Evolutionary conservation across 1,140 invertebrate species (phyloP).

Genomic region (Popillia japonica): DNA sequence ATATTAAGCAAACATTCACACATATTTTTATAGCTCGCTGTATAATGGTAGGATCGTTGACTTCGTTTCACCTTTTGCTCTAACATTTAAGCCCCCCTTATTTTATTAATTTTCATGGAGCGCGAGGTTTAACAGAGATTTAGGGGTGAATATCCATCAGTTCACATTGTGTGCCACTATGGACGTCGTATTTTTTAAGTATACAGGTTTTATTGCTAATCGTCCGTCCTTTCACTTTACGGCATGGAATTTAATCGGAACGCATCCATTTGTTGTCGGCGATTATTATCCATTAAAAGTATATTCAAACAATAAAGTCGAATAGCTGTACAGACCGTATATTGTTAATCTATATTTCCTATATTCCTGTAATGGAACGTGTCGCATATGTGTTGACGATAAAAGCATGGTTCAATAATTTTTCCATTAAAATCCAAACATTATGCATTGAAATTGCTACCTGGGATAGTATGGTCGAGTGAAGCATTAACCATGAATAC

Average conservation of each 20-base stretch:
- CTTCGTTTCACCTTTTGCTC: background rate
- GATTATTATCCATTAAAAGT: constrained; percentile 31
- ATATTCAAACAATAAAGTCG: constrained; percentile 18
- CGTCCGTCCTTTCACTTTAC: background rate
- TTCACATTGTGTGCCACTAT: background rate
- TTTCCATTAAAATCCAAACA: constrained; percentile 24
- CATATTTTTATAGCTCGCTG: too few species aligned
- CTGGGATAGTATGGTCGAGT: background rate
- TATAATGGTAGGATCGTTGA: too few species aligned
- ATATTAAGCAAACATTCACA: too few species aligned
- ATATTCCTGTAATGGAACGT: background rate
- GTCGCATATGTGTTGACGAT: constrained; percentile 6
- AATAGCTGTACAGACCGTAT: background rate
- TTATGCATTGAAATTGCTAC: background rate
- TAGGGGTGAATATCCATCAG: constrained; percentile 3
- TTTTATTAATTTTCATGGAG: background rate
- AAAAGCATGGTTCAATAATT: constrained; percentile 12
- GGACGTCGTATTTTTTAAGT: background rate
- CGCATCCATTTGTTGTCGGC: constrained; percentile 17
- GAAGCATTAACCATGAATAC: background rate
- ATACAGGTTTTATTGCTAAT: constrained; percentile 14
- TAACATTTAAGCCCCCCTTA: background rate
- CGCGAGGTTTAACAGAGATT: background rate
- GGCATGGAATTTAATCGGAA: constrained; percentile 7
- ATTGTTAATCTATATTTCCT: constrained; percentile 14